Evolutionary conservation across 1,140 invertebrate genomes (phyloP), one percentile per base, ranked within the genome.

Genomic region (Drosophila sturtevanti): DNA sequence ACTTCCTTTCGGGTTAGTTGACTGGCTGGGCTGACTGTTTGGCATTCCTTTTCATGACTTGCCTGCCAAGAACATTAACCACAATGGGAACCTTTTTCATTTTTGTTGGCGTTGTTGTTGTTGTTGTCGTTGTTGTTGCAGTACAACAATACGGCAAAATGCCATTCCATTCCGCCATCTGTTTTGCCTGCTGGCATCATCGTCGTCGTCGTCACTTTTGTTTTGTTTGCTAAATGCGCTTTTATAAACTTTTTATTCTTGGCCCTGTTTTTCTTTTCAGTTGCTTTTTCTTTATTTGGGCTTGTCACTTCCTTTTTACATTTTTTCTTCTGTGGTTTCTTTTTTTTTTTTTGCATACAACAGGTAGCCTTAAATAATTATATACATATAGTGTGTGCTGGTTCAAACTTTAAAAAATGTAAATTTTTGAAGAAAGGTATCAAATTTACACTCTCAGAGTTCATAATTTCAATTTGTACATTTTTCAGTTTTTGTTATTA

Each of bases 181-280:
- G 81, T 86, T 81, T 81, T 86, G 73, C 70, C 41, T 48, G 41
- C 41, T 77, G 63, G 44, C 60, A 56, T 54, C 44, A 60, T 34
- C 22, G 58, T 38, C 54, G 68, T 31, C 51, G 63, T 77, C 77
- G 68, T 64, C 81, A 81, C 70, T 77, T 86, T 74, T 77, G 81
- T 78, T 81, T 85, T 85, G 81, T 85, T 85, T 81, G 77, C 69
- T 86, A 86, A 85, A 85, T 86, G 78, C 81, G 81, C 81, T 85
- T 85, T 85, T 85, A 86, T 78, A 81, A 77, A 77, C 60, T 70
- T 85, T 70, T 85, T 48, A 4, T 72, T 72, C 63, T 31, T 63
- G 37, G 34, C 37, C 63, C 56, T 11, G 16, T 68, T 60, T 61
- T 60, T 21, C 10, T n/a, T 52, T 58, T 34, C 48, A 35, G 41